phyloP scores from a whole-genome alignment of 2,888 invertebrate genomes.

The Lapara coniferarum region DNA sequence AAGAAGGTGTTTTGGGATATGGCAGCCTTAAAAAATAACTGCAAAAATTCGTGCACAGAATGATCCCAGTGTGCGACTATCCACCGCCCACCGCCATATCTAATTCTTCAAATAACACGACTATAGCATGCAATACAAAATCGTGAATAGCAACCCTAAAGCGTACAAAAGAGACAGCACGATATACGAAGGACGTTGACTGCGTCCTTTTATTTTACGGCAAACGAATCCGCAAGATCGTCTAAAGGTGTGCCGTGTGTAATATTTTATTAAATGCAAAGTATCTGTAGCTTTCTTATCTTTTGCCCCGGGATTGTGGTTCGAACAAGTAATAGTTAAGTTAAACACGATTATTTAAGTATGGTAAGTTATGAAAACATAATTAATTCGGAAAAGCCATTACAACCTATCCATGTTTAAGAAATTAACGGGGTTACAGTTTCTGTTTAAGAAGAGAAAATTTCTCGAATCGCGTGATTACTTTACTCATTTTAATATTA shows the following conservation, averaged over 20 bases:
- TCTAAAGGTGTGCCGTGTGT: conserved; percentile 5
- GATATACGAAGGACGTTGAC: conserved; percentile 25
- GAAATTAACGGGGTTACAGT: too few relatives aligned
- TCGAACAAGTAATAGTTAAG: neutral
- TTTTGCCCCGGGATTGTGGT: neutral
- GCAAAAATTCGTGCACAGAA: neutral
- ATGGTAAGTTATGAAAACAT: neutral
- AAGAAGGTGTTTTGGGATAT: too few relatives aligned
- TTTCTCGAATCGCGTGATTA: too few relatives aligned
- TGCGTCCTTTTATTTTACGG: conserved; percentile 4
- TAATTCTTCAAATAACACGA: neutral
- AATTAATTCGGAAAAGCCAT: too few relatives aligned
- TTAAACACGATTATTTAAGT: neutral
- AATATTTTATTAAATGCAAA: conserved; percentile 10
- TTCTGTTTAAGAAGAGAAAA: too few relatives aligned
- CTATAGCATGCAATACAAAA: neutral
- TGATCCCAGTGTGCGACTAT: neutral
- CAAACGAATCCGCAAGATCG: conserved; percentile 8
- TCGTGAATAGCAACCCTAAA: conserved; percentile 6
- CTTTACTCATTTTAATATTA: too few relatives aligned
- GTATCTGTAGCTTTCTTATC: neutral
- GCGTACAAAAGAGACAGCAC: conserved; percentile 35
- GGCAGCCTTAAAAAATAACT: too few relatives aligned
- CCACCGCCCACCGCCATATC: neutral
- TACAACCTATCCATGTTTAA: too few relatives aligned